Evolutionary conservation across 2,113 vertebrate species (phyloP).

Genomic region (Aegithalos caudatus): DNA sequence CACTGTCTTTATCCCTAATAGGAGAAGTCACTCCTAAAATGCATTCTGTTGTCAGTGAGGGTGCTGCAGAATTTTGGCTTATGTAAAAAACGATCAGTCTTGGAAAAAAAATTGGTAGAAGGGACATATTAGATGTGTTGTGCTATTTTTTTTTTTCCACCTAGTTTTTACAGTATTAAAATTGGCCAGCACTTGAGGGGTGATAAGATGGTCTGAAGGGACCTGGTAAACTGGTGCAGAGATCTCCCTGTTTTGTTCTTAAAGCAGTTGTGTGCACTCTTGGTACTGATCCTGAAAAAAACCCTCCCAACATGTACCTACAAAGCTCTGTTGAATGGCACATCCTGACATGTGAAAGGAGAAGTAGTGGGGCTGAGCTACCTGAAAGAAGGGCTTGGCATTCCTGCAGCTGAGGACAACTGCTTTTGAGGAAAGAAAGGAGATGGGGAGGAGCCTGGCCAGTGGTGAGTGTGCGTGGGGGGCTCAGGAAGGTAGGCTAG

Average conservation of each 20-base stretch:
- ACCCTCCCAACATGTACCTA: conserved; percentile 11
- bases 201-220: background rate
- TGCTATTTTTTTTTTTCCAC: background rate
- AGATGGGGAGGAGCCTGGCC: background rate
- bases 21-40: background rate
- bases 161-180: background rate
- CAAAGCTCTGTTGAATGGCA: conserved; percentile 74
- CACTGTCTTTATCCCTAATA: background rate
- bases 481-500: background rate
- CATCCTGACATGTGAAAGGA: conserved; percentile 79
- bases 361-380: conserved; percentile 47
- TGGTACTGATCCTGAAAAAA: background rate
- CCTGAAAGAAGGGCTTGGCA: conserved; percentile 76
- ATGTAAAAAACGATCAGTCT: background rate
- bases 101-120: background rate
- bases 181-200: background rate
- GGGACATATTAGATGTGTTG: background rate
- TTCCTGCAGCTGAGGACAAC: conserved; percentile 66
- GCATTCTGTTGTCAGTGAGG: background rate
- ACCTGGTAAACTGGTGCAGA: background rate
- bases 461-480: fast-evolving
- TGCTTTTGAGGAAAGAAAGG: conserved; percentile 56
- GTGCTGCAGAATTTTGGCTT: background rate
- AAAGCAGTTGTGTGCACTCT: background rate
- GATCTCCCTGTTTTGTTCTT: background rate